These are phyloP conservation scores for Aquatica leii DNA, from an alignment of 2,888 invertebrate genomes.

Conservation along the genomic window DNA sequence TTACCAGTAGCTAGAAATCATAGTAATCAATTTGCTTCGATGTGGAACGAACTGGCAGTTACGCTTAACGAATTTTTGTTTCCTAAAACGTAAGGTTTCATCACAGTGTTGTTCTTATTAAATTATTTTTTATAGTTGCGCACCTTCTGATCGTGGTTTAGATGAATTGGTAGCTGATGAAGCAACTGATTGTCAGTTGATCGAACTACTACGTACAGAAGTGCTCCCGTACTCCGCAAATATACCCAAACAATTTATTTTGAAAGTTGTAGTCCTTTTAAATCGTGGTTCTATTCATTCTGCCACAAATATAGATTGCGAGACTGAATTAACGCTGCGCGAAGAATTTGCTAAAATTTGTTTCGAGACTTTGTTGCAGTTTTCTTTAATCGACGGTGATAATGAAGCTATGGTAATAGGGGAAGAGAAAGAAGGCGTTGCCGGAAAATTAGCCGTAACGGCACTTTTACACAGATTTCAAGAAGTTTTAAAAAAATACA, in stretches of 20 bases:
- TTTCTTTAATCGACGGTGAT: conserved; percentile 83
- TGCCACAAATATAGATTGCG: conserved; percentile 76
- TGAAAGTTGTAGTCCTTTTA: conserved; percentile 82
- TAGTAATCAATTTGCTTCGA: conserved; percentile 75
- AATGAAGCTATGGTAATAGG: conserved; percentile 58
- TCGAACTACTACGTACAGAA: conserved; percentile 82
- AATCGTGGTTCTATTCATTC: conserved; percentile 89
- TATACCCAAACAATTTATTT: conserved; percentile 82
- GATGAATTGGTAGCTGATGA: conserved; percentile 73
- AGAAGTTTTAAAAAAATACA: conserved; percentile 89
- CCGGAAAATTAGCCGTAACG: conserved; percentile 86
- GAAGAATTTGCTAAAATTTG: conserved; percentile 97
- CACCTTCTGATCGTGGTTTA: conserved; percentile 66
- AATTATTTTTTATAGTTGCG: conserved; percentile 56
- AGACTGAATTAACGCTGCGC: conserved; percentile 81
- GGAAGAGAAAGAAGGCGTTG: conserved; percentile 67
- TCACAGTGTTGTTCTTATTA: conserved; percentile 13
- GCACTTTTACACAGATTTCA: conserved; percentile 91
- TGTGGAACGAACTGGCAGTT: conserved; percentile 88
- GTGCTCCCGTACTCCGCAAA: conserved; percentile 80
- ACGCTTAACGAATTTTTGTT: conserved; percentile 93
- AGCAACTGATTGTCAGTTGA: conserved; percentile 83
- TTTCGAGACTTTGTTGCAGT: conserved; percentile 94
- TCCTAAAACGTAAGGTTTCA: conserved; percentile 77
- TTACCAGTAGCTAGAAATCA: conserved; percentile 85